Evolutionary conservation across 1,140 invertebrate genomes (phyloP).

Genomic region (Glossosoma conforme): DNA sequence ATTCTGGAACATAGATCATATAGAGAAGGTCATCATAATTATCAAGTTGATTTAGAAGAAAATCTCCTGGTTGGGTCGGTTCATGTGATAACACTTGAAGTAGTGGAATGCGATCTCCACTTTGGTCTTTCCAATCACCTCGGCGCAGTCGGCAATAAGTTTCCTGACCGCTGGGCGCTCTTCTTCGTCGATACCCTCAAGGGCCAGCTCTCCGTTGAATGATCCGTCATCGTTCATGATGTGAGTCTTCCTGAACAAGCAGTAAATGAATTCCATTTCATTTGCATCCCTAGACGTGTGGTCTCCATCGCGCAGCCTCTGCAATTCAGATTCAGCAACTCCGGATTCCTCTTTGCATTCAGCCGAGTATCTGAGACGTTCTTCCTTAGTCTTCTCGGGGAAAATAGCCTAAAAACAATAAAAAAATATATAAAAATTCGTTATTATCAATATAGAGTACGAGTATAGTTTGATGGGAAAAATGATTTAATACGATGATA

Average conservation of each 20-base stretch:
- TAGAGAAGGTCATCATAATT: no score
- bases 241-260: conserved; percentile 22
- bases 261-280: conserved; percentile 17
- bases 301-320: conserved; percentile 21
- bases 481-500: no score
- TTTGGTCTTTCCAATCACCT: neutral
- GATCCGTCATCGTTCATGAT: conserved; percentile 19
- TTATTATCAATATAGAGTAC: no score
- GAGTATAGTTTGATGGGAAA: no score
- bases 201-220: conserved; percentile 24
- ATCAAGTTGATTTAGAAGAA: no score
- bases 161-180: conserved; percentile 2
- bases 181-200: neutral
- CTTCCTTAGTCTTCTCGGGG: conserved; percentile 19
- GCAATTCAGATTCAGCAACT: conserved; percentile 11
- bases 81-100: conserved; percentile 18
- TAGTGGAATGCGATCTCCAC: conserved; percentile 8
- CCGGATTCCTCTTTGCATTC: conserved; percentile 19
- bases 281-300: conserved; percentile 7
- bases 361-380: conserved; percentile 13
- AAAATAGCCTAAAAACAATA: no score
- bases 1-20: no score
- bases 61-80: conserved; percentile 10
- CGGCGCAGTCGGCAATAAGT: conserved; percentile 15
- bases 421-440: no score